These are phyloP conservation scores for Pachyuromys duprasi DNA, from an alignment of 2,797 vertebrate species.

Conservation along the genomic window DNA sequence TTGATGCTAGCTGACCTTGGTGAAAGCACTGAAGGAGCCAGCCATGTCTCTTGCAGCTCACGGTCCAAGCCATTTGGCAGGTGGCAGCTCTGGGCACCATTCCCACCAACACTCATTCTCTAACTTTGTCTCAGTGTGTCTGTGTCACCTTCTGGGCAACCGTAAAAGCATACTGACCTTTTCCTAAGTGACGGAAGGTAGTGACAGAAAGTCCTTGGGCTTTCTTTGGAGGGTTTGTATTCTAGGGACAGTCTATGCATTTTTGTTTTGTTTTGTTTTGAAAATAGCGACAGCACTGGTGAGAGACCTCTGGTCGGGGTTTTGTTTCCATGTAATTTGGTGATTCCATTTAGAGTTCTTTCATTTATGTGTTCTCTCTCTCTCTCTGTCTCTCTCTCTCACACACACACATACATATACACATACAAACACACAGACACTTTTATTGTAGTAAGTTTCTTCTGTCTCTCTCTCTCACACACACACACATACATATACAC, in stretches of 20 bases:
- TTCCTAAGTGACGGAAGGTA: not conserved
- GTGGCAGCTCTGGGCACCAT: conserved; percentile 65
- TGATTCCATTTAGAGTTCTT: not conserved
- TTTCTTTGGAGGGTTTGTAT: not conserved
- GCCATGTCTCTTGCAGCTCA: not conserved
- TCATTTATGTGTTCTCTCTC: not conserved
- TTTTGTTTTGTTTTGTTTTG: not conserved
- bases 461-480: not conserved
- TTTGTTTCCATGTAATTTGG: not conserved
- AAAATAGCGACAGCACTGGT: not conserved
- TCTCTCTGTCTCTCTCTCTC: not conserved
- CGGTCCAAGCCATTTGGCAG: conserved; percentile 51
- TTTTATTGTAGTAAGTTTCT: not conserved
- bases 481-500: too few species aligned
- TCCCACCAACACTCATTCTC: not conserved
- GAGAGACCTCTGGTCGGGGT: not conserved
- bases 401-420: too few species aligned
- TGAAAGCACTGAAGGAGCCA: conserved; percentile 10
- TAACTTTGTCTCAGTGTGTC: conserved; percentile 23
- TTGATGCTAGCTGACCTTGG: conserved; percentile 49
- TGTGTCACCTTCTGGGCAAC: not conserved
- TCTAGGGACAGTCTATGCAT: not conserved
- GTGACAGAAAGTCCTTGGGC: not conserved
- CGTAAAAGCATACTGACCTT: conserved; percentile 7
- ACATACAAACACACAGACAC: not conserved